phyloP scores from a whole-genome alignment of 2,113 vertebrate genomes.

The Stigmatopora argus region DNA sequence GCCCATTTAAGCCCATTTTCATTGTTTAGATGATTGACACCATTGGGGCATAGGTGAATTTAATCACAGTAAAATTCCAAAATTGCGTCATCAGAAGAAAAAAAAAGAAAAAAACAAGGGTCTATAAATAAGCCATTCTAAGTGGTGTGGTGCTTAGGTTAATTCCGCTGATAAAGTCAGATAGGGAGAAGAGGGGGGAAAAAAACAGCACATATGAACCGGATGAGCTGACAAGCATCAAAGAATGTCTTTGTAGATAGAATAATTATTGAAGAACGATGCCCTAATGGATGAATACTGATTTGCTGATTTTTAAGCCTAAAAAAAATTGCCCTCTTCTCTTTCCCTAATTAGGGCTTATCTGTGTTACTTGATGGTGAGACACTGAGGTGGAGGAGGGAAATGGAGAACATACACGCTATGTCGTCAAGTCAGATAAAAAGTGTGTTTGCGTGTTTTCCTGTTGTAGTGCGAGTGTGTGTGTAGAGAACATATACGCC shows the following conservation, averaged over 20 bases:
- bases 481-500: constrained; percentile 37
- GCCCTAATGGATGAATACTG: constrained; percentile 59
- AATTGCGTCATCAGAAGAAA: constrained; percentile 32
- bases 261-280: constrained; percentile 60
- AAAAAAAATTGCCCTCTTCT: constrained; percentile 40
- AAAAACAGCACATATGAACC: constrained; percentile 68
- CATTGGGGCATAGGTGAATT: constrained; percentile 15
- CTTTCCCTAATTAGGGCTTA: constrained; percentile 56
- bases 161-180: constrained; percentile 62
- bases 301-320: constrained; percentile 51
- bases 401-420: constrained; percentile 71
- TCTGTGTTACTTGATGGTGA: constrained; percentile 57
- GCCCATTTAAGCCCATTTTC: neutral
- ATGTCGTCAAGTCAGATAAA: constrained; percentile 73
- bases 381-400: constrained; percentile 65
- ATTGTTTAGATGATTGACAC: neutral
- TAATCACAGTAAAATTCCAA: constrained; percentile 12
- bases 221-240: constrained; percentile 77
- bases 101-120: neutral
- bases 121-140: constrained; percentile 42
- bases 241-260: constrained; percentile 77
- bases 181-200: constrained; percentile 33
- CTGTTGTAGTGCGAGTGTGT: constrained; percentile 7
- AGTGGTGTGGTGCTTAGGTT: constrained; percentile 46
- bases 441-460: constrained; percentile 30